Conservation (phyloP, 2,888 invertebrate genomes). For the Prosapia bicincta region DNA sequence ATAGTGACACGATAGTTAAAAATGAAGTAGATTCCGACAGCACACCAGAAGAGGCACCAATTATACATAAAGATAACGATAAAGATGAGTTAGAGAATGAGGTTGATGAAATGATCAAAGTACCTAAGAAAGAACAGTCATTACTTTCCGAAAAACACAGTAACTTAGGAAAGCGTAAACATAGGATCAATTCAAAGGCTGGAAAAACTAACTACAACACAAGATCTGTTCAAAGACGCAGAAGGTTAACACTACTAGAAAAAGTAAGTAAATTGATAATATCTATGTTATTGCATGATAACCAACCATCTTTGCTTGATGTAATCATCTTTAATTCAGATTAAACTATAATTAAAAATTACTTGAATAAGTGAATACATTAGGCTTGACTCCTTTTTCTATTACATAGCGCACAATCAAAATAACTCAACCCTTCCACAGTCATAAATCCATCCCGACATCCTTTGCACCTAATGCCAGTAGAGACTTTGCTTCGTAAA, state of each 20-base stretch:
- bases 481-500: too few species aligned
- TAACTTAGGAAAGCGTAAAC: conserved; percentile 6
- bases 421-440: too few species aligned
- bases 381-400: too few species aligned
- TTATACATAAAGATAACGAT: conserved; percentile 11
- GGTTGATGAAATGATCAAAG: background rate
- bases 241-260: conserved; percentile 32
- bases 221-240: background rate
- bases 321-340: too few species aligned
- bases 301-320: too few species aligned
- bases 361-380: too few species aligned
- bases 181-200: background rate
- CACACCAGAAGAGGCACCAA: conserved; percentile 51
- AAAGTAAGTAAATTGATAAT: conserved; percentile 27
- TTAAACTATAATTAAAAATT: too few species aligned
- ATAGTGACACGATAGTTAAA: background rate
- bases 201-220: background rate
- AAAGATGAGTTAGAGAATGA: background rate
- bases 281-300: background rate
- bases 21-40: conserved; percentile 46
- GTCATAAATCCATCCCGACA: too few species aligned
- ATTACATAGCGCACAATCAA: too few species aligned
- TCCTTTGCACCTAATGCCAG: too few species aligned
- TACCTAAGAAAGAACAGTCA: background rate
- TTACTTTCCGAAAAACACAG: background rate